Conservation (phyloP, 2,888 invertebrate genomes). For the Callinectes sapidus region DNA sequence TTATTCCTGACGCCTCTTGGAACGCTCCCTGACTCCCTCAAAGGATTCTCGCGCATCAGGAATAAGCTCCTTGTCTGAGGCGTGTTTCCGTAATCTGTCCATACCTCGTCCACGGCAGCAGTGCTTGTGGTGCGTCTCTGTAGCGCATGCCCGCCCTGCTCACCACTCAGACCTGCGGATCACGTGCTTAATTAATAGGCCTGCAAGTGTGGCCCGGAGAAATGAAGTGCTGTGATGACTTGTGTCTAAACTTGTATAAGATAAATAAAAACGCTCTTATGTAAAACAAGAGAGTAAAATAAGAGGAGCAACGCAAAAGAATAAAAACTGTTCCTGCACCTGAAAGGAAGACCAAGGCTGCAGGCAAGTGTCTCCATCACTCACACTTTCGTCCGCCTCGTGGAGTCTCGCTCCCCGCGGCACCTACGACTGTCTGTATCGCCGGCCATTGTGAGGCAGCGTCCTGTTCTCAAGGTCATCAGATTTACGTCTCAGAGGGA, state of each 20-base stretch:
- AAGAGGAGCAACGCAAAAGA: background rate
- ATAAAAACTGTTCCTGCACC: background rate
- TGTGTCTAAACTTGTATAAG: background rate
- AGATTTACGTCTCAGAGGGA: background rate
- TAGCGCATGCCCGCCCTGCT: background rate
- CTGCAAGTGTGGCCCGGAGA: background rate
- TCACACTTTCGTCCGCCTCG: background rate
- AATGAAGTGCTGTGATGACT: background rate
- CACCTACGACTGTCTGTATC: background rate
- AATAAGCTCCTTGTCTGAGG: background rate
- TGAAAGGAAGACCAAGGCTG: background rate
- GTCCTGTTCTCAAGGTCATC: conserved; percentile 22
- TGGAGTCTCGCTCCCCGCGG: background rate
- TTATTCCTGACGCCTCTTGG: conserved; percentile 3
- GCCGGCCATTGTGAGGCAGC: background rate
- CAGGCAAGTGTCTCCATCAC: background rate
- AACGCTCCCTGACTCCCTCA: background rate
- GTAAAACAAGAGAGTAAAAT: background rate
- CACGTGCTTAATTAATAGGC: background rate
- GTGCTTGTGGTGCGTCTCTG: background rate
- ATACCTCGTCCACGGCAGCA: background rate
- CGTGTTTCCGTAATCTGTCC: background rate
- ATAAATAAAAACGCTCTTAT: background rate
- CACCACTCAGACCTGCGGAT: background rate
- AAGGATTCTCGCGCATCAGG: background rate